Percentiles rank a stretch among this genome's conserved stretches.
phyloP scores from a whole-genome alignment of 2,113 vertebrate genomes.

The Tetraodon nigroviridis region DNA sequence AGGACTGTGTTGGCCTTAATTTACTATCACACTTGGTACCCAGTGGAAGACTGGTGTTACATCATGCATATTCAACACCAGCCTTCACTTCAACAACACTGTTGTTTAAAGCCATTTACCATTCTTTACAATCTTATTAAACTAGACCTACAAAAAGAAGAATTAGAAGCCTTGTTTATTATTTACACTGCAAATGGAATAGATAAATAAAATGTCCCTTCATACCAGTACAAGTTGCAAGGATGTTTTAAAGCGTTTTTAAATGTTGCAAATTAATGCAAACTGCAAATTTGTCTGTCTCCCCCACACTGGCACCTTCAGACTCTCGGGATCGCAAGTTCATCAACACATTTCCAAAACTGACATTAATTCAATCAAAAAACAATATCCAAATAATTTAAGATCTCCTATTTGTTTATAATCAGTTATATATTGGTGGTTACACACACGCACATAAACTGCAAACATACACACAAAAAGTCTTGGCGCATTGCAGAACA shows the following conservation, averaged over 20 bases:
- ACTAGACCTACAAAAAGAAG: too few relatives aligned
- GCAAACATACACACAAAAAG: constrained; percentile 12
- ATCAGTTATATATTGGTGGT: constrained; percentile 54
- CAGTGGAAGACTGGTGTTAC: not conserved
- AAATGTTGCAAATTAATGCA: not conserved
- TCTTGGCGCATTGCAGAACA: constrained; percentile 56
- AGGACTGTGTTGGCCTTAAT: not conserved
- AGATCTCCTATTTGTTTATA: constrained; percentile 56
- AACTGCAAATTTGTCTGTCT: constrained; percentile 16
- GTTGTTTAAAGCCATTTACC: not conserved
- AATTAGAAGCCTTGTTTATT: too few relatives aligned
- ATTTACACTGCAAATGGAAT: too few relatives aligned
- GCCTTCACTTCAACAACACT: not conserved
- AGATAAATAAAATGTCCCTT: too few relatives aligned
- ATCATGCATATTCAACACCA: not conserved
- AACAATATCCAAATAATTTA: constrained; percentile 61
- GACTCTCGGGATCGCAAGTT: constrained; percentile 50
- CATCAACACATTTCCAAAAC: constrained; percentile 73
- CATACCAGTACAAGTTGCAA: too few relatives aligned
- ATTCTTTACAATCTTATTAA: not conserved
- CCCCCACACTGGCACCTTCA: constrained; percentile 1
- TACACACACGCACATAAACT: constrained; percentile 20
- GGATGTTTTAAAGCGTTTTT: too few relatives aligned
- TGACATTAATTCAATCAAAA: constrained; percentile 77
- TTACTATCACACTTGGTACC: not conserved